These are phyloP conservation scores for Calcarius lapponicus DNA, from an alignment of 2,797 vertebrate genomes.

Conservation along the genomic window DNA sequence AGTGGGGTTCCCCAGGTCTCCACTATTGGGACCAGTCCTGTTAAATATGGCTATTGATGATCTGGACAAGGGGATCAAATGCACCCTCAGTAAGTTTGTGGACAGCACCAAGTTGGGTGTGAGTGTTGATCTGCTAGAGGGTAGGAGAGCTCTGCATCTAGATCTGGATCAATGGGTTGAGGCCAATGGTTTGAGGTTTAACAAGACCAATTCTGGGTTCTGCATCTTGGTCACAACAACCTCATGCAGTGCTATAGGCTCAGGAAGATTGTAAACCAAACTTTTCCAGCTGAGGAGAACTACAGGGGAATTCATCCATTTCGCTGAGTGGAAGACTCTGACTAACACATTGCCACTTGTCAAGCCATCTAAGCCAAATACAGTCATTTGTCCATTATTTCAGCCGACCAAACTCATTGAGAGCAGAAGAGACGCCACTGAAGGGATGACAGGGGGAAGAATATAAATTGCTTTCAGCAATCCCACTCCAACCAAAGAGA, in stretches of 20 bases:
- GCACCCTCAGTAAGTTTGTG: neutral
- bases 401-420: neutral
- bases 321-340: neutral
- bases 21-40: neutral
- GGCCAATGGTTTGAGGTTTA: neutral
- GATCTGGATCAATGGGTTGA: rapidly evolving
- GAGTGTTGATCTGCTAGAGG: neutral
- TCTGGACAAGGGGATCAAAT: neutral
- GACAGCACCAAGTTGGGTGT: neutral
- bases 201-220: neutral
- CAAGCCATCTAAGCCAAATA: neutral
- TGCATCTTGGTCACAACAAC: neutral
- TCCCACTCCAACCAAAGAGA: neutral
- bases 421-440: neutral
- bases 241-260: neutral
- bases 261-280: neutral
- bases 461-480: neutral
- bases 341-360: neutral
- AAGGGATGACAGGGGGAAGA: neutral
- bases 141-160: neutral
- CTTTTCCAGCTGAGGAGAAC: neutral
- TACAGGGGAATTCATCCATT: neutral
- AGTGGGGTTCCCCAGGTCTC: too few species aligned
- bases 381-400: neutral
- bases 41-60: neutral